phyloP scores from a whole-genome alignment of 2,888 invertebrate species.

The Brachypterus glaber region DNA sequence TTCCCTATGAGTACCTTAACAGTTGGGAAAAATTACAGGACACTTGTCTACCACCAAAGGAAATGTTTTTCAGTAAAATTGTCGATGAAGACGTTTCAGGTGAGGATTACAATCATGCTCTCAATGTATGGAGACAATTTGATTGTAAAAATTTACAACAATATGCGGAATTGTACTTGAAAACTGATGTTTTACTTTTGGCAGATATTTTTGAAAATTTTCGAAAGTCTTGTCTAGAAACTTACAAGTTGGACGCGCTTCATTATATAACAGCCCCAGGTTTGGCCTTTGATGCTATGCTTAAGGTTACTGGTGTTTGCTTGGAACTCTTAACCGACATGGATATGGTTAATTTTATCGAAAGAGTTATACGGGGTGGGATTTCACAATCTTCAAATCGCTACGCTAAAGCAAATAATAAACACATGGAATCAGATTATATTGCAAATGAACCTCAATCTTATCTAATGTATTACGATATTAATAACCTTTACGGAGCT shows the following conservation, averaged over 20 bases:
- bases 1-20: not conserved
- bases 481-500: too few species aligned
- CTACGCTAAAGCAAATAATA: not conserved
- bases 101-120: too few species aligned
- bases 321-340: not conserved
- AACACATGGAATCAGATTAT: not conserved
- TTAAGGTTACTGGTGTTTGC: not conserved
- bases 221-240: not conserved
- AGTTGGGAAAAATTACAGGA: too few species aligned
- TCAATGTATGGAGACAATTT: not conserved
- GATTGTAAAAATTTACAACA: not conserved
- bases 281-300: not conserved
- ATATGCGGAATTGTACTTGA: not conserved
- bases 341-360: not conserved
- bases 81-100: too few species aligned
- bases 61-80: not conserved
- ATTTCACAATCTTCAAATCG: not conserved
- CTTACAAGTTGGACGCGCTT: not conserved
- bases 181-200: not conserved
- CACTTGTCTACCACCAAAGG: not conserved
- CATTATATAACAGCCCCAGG: not conserved
- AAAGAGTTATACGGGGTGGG: not conserved
- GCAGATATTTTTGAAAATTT: not conserved
- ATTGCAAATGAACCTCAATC: not conserved
- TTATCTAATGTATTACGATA: too few species aligned